Evolutionary conservation across 2,888 invertebrate species (phyloP).

Genomic region (Amiota mariae): DNA sequence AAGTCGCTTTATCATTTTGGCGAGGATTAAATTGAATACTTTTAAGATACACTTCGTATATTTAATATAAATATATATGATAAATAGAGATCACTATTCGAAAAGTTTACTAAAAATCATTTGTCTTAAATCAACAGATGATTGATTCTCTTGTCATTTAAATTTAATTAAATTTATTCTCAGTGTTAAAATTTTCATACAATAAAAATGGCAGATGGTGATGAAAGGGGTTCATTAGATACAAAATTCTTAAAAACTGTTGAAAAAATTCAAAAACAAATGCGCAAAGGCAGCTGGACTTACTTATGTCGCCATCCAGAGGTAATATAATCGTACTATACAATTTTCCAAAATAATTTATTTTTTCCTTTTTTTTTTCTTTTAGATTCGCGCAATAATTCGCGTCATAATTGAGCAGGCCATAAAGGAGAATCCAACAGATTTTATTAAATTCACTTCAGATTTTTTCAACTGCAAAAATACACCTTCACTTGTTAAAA

Average conservation of each 20-base stretch:
- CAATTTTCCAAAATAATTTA: background rate
- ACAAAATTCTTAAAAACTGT: constrained; percentile 27
- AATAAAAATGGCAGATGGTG: no score
- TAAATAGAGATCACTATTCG: no score
- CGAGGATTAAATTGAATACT: no score
- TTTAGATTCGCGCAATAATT: constrained; percentile 62
- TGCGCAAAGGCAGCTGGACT: constrained; percentile 52
- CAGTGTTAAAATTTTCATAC: no score
- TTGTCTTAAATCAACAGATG: no score
- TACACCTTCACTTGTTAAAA: constrained; percentile 50
- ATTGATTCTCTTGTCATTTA: no score
- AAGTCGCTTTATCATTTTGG: no score
- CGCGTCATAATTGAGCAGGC: constrained; percentile 60
- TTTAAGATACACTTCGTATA: no score
- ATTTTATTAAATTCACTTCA: constrained; percentile 54
- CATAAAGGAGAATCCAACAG: constrained; percentile 51
- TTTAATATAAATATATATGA: no score
- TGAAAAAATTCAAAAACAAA: constrained; percentile 50
- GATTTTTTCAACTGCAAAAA: constrained; percentile 56
- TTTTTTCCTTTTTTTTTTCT: background rate
- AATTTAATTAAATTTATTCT: no score
- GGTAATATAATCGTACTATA: constrained; percentile 39
- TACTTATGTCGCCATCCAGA: constrained; percentile 56
- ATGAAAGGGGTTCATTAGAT: no score
- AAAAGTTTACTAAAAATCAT: no score